Conservation (phyloP, 2,113 vertebrate genomes). For the Smithornis capensis region DNA sequence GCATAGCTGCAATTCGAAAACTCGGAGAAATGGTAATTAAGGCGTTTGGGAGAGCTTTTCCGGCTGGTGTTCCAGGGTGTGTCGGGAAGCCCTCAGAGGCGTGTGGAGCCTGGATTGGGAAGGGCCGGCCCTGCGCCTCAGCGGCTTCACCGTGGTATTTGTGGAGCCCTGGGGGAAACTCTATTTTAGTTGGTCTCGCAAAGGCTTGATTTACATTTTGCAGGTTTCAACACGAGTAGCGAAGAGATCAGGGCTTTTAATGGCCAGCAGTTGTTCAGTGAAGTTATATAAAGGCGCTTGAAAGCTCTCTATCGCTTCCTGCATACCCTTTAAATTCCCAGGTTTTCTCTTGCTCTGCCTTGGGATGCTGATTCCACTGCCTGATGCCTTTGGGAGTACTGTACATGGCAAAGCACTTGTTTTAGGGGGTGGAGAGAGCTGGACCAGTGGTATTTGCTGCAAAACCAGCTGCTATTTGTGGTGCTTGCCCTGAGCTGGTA, state of each 20-base stretch:
- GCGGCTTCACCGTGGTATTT: constrained; percentile 74
- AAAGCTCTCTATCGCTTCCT: constrained; percentile 28
- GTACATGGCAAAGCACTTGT: background rate
- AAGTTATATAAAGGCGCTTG: constrained; percentile 62
- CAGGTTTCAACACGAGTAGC: constrained; percentile 72
- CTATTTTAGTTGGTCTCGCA: constrained; percentile 73
- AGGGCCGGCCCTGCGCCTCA: background rate
- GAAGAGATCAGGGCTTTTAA: constrained; percentile 44
- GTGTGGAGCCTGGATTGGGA: background rate
- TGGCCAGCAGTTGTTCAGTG: constrained; percentile 61
- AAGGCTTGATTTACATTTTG: constrained; percentile 74
- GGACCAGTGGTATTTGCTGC: background rate
- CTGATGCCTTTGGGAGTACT: background rate
- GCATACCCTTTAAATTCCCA: background rate
- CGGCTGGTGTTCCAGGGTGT: background rate
- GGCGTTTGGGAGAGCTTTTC: background rate
- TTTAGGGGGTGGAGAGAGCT: constrained; percentile 11
- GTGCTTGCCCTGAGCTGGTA: background rate
- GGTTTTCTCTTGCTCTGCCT: background rate
- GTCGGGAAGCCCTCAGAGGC: background rate
- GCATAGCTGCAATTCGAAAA: background rate
- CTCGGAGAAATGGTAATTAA: background rate
- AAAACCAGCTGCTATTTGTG: constrained; percentile 56
- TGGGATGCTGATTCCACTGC: background rate
- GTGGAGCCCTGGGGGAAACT: constrained; percentile 68